Conservation (phyloP, 2,113 vertebrate genomes). For the Emydocephalus ijimae region DNA sequence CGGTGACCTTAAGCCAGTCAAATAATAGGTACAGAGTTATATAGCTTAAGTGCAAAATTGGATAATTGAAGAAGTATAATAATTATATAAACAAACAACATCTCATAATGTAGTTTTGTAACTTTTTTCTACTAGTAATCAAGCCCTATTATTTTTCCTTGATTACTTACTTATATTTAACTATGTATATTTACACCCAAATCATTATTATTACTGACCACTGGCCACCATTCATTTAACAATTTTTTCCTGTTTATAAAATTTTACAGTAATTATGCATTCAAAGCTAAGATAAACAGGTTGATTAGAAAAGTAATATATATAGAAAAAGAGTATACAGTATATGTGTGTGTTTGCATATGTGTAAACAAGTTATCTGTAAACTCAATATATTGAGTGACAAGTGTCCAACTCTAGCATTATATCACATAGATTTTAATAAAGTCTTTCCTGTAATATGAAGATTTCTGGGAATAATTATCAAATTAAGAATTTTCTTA, state of each 20-base stretch:
- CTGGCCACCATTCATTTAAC: slow-evolving; percentile 27
- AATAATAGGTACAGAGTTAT: neutral
- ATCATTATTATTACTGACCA: slow-evolving; percentile 24
- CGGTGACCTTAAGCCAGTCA: neutral
- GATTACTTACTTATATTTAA: slow-evolving; percentile 3
- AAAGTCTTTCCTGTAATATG: slow-evolving; percentile 53
- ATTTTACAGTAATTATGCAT: slow-evolving; percentile 30
- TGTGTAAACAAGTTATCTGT: slow-evolving; percentile 50
- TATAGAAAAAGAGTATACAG: neutral
- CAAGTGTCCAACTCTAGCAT: slow-evolving; percentile 54
- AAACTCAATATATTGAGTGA: slow-evolving; percentile 72
- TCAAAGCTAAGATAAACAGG: neutral
- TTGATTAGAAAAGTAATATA: neutral
- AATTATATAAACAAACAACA: neutral
- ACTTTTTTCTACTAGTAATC: neutral
- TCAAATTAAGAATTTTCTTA: slow-evolving; percentile 32
- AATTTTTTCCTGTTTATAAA: slow-evolving; percentile 38
- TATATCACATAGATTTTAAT: slow-evolving; percentile 52
- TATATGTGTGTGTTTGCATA: slow-evolving; percentile 55
- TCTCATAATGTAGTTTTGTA: neutral
- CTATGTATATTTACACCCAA: neutral
- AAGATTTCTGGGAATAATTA: slow-evolving; percentile 28
- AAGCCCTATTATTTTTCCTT: slow-evolving; percentile 17
- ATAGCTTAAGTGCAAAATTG: neutral
- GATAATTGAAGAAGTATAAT: neutral